Evolutionary conservation across 2,113 vertebrate species (phyloP).

Genomic region (Accipiter cooperii): DNA sequence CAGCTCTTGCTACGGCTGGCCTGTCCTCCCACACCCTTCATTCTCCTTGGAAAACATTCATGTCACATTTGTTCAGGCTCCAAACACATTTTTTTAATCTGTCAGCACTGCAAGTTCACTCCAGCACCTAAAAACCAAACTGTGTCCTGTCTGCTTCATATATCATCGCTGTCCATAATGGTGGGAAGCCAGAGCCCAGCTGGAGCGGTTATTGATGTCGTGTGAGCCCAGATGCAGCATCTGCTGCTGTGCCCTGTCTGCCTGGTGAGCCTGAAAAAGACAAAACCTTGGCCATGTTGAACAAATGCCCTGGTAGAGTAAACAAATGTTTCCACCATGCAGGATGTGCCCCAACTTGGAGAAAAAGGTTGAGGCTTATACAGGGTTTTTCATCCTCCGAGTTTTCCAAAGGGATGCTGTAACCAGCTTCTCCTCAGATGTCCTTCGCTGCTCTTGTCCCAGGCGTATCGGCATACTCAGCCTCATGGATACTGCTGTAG

Average conservation of each 20-base stretch:
- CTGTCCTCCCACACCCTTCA: constrained; percentile 43
- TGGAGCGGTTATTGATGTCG: constrained; percentile 9
- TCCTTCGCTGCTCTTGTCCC: neutral
- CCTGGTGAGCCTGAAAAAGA: neutral
- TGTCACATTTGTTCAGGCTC: constrained; percentile 8
- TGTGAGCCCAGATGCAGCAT: constrained; percentile 10
- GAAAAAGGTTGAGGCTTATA: neutral
- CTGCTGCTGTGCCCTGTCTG: neutral
- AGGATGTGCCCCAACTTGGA: neutral
- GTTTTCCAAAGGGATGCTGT: neutral
- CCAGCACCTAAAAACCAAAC: neutral
- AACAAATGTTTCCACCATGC: neutral
- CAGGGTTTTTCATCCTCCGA: neutral
- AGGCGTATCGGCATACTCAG: neutral
- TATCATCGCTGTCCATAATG: neutral
- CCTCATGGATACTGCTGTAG: neutral
- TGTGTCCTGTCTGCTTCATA: constrained; percentile 10
- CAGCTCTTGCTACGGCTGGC: neutral
- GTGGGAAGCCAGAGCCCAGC: constrained; percentile 4
- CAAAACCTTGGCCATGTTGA: neutral
- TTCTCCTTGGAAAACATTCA: constrained; percentile 3
- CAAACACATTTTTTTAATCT: neutral
- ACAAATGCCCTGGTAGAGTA: neutral
- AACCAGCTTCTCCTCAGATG: neutral
- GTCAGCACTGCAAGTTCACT: neutral